A percentile compares a stretch with the other conserved stretches of the same genome.
phyloP scores from a whole-genome alignment of 2,888 invertebrate genomes.

The Caenorhabditis macrosperma region DNA sequence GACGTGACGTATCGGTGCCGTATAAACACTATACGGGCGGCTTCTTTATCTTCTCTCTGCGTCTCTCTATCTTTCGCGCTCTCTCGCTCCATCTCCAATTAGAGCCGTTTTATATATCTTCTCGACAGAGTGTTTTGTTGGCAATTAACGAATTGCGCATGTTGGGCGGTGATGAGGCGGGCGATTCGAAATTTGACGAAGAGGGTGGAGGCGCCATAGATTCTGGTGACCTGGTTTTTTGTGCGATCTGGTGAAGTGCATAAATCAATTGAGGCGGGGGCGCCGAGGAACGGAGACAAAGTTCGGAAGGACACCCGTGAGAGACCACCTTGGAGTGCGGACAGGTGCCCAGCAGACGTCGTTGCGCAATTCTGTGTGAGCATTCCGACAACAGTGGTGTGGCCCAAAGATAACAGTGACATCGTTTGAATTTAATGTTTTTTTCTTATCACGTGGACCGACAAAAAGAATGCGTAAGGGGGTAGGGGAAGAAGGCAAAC shows the following conservation, averaged over 20 bases:
- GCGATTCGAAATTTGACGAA: conserved; percentile 30
- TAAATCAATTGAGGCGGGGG: conserved; percentile 32
- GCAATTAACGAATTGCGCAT: conserved; percentile 43
- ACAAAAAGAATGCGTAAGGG: conserved; percentile 30
- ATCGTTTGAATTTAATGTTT: conserved; percentile 15
- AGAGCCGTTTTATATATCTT: conserved; percentile 45
- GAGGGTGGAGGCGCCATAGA: conserved; percentile 21
- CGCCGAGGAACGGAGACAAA: conserved; percentile 19
- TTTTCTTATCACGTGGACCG: conserved; percentile 28
- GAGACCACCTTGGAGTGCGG: conserved; percentile 29
- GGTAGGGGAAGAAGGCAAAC: conserved; percentile 28
- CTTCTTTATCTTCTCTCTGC: conserved; percentile 46
- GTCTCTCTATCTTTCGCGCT: conserved; percentile 6
- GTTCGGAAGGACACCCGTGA: conserved; percentile 16
- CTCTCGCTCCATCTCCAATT: conserved; percentile 29
- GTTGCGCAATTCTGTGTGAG: conserved; percentile 4
- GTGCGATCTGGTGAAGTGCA: conserved; percentile 41
- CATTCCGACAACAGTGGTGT: neutral
- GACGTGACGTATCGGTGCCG: conserved; percentile 47
- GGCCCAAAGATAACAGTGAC: neutral
- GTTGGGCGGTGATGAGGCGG: neutral
- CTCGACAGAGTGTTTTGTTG: conserved; percentile 36
- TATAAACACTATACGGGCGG: conserved; percentile 51
- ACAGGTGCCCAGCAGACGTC: conserved; percentile 1
- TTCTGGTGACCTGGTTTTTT: conserved; percentile 51